These are phyloP conservation scores for Bombus haemorrhoidalis DNA, from an alignment of 1,140 invertebrate species.

Conservation along the genomic window DNA sequence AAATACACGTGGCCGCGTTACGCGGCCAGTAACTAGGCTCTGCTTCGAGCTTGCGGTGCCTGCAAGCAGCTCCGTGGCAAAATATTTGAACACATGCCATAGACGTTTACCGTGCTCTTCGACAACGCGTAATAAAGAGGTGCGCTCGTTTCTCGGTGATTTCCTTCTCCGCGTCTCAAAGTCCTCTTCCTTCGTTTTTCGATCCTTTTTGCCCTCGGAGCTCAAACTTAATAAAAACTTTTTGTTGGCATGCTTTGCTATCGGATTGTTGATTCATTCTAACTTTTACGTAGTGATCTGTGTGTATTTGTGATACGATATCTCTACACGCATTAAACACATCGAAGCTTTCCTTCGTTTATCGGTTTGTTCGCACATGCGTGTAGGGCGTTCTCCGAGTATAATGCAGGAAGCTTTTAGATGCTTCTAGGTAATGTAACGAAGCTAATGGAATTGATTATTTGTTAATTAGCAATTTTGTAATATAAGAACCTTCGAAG, in stretches of 20 bases:
- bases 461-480: no score
- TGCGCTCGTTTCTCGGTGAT: constrained; percentile 74
- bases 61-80: constrained; percentile 40
- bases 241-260: background rate
- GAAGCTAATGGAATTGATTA: no score
- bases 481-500: no score
- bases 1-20: constrained; percentile 25
- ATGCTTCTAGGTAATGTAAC: no score
- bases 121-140: constrained; percentile 73
- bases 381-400: no score
- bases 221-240: background rate
- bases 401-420: no score
- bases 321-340: no score
- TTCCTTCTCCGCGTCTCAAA: constrained; percentile 63
- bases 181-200: constrained; percentile 32
- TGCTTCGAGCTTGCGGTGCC: background rate
- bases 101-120: constrained; percentile 69
- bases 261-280: no score
- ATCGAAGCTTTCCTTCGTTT: no score
- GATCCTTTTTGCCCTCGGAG: background rate
- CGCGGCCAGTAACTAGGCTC: constrained; percentile 5
- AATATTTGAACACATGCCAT: constrained; percentile 74
- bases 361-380: no score
- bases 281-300: no score
- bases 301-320: no score